Percentiles rank a stretch among this genome's conserved stretches.
phyloP scores from a whole-genome alignment of 35 echinoderm and acorn worm genomes.

The Ptychodera flava region DNA sequence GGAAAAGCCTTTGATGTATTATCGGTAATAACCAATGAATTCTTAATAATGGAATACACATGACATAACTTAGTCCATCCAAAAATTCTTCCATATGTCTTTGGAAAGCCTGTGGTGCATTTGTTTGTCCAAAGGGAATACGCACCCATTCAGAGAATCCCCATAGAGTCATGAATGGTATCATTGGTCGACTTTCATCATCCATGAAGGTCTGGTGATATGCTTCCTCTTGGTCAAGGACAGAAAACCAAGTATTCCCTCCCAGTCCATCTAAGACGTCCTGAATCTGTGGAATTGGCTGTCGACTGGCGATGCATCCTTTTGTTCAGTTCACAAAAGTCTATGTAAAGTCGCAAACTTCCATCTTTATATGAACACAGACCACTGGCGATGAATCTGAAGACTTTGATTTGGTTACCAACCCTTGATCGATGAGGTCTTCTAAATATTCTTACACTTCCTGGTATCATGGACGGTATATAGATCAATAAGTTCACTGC shows the following conservation, averaged over 20 bases:
- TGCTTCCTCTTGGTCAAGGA: no score
- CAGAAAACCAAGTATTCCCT: slow-evolving; percentile 43
- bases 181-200: slow-evolving; percentile 9
- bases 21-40: slow-evolving; percentile 33
- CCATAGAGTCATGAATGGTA: slow-evolving; percentile 31
- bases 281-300: slow-evolving; percentile 48
- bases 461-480: no score
- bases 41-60: slow-evolving; percentile 34
- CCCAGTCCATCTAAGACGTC: slow-evolving; percentile 44
- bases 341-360: no score
- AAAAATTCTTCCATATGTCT: no score
- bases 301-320: slow-evolving; percentile 38
- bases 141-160: slow-evolving; percentile 20
- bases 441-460: no score
- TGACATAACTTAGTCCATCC: slow-evolving; percentile 35
- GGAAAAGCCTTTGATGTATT: slow-evolving; percentile 31
- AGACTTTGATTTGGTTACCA: no score
- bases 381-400: no score
- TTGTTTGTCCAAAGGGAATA: no score
- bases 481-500: no score
- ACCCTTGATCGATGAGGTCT: no score
- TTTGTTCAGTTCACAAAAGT: no score
- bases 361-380: no score
- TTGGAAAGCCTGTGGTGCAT: slow-evolving; percentile 45
- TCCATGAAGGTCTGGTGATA: slow-evolving; percentile 57